Percentiles rank a stretch among this genome's conserved stretches.
These are phyloP conservation scores for Calyptommatus sinebrachiatus DNA, from an alignment of 2,113 vertebrate species.

Conservation along the genomic window DNA sequence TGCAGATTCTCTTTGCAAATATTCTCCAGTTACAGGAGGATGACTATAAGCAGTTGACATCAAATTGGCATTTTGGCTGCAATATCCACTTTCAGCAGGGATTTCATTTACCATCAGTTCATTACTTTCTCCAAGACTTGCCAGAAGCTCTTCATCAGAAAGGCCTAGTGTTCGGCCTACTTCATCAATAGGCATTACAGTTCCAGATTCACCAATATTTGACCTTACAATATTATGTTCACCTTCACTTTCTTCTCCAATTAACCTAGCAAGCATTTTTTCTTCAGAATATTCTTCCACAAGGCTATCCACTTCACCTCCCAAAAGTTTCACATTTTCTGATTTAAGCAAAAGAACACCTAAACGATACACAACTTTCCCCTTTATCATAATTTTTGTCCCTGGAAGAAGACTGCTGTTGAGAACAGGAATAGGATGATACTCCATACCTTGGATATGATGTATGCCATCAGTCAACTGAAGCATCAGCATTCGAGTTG, in stretches of 20 bases:
- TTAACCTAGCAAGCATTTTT: slow-evolving; percentile 80
- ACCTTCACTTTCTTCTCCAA: slow-evolving; percentile 73
- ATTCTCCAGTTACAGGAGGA: neutral
- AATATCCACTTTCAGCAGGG: slow-evolving; percentile 75
- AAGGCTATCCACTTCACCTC: slow-evolving; percentile 90
- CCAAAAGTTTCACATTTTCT: slow-evolving; percentile 87
- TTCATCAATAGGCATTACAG: slow-evolving; percentile 46
- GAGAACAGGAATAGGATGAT: slow-evolving; percentile 81
- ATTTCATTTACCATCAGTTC: slow-evolving; percentile 55
- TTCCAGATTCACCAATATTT: slow-evolving; percentile 33
- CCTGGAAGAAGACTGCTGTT: slow-evolving; percentile 73
- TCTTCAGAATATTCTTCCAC: slow-evolving; percentile 75
- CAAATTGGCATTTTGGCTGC: slow-evolving; percentile 64
- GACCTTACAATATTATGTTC: slow-evolving; percentile 41
- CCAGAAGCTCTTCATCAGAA: slow-evolving; percentile 87
- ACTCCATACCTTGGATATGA: slow-evolving; percentile 91
- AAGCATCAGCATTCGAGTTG: slow-evolving; percentile 88
- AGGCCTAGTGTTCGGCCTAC: slow-evolving; percentile 66
- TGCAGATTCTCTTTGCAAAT: slow-evolving; percentile 11
- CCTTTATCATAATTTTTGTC: slow-evolving; percentile 89
- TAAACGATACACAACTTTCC: slow-evolving; percentile 81
- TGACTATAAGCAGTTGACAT: slow-evolving; percentile 36
- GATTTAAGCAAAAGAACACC: slow-evolving; percentile 88
- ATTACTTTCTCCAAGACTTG: slow-evolving; percentile 78
- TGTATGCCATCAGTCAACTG: slow-evolving; percentile 92